Evolutionary conservation across 1,140 invertebrate species (phyloP), one percentile per base, ranked within the genome.

Genomic region (Drosophila albomicans): DNA sequence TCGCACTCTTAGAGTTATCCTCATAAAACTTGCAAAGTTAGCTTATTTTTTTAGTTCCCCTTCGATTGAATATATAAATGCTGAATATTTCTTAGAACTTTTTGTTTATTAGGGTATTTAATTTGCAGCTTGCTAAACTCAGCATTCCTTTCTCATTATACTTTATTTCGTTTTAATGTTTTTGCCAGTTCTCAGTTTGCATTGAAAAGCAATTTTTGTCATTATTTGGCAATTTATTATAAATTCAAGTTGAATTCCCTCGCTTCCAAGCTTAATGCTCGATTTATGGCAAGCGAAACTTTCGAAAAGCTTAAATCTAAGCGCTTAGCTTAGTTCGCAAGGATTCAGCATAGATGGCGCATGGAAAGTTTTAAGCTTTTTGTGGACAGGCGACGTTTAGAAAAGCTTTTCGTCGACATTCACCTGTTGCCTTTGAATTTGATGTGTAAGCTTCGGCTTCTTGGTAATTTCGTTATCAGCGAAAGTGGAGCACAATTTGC

Each of bases 281-380:
- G 13, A 30, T 68, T 73, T 66, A 73, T 61, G 30, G 70, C 56
- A 41, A 10, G 35, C 28, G 6, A 13, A 64, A 64, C 73, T 65
- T 75, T 35, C 8, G n/a, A 64, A 79, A 88, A 63, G 72, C 51
- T 25, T 43, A 28, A 11, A 15, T n/a, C 41, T 67, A 11, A 11
- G 35, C 48, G 20, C 1, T 20, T 20, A 20, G 52, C n/a, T 66
- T 68, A 49, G 63, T 54, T 66, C 64, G 28, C 43, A 13, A 25
- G 69, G 78, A 81, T 64, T 84, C 56, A 13, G 30, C 4, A 38
- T 49, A 87, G 82, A 78, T 73, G 82, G 84, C 82, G 82, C 56
- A 57, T 10, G 28, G 7, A 38, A 32, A 11, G 1, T 43, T 32
- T 16, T 25, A 32, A 87, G 71, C 79, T 82, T 82, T 35, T 10